Evolutionary conservation across 2,888 invertebrate species (phyloP), one percentile per base, ranked within the genome.

Genomic region (Hypolimnas misippus): DNA sequence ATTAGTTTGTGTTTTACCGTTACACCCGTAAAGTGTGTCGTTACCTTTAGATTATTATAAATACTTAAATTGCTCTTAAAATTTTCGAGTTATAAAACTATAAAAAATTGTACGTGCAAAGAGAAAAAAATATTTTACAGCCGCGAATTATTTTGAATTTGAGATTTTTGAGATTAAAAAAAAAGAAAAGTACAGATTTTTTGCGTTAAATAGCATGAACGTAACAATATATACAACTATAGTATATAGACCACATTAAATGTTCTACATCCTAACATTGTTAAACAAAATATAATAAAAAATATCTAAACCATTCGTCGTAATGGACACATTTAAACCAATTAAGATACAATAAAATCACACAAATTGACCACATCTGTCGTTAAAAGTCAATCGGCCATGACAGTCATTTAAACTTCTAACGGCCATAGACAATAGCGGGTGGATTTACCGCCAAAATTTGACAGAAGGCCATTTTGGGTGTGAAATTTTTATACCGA

Each of bases 361-460:
- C 55, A 56, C 55, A 17, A 46, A 46, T 19, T 12, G 19, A 54
- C 59, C 61, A 56, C 67, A 70, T 63, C 66, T 68, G 69, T 65
- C 55, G 35, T 25, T 44, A 63, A 74, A 76, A 58, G 51, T 61
- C 38, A 57, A 68, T 66, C 46, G 68, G 38, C 65, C 61, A 65
- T 81, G 81, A 72, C 76, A 72, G 80, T 81, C 78, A 81, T 81
- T 83, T 74, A 76, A 78, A 79, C n/a, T 25, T 25, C 25, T 25
- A 49, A 79, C 76, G 73, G 68, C 66, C 63, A 62, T 33, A 50
- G 63, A 54, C 63, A 46, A 81, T 84, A 80, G 89, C 81, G 87
- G 88, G 88, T 81, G 87, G 78, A 74, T 60, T 76, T 78, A 76
- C 70, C 79, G 79, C 84, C 81, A 75, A 78, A 81, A 78, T 77